Base-by-base conservation (phyloP, 2,113 vertebrate species). In the Catharus minimus region DNA sequence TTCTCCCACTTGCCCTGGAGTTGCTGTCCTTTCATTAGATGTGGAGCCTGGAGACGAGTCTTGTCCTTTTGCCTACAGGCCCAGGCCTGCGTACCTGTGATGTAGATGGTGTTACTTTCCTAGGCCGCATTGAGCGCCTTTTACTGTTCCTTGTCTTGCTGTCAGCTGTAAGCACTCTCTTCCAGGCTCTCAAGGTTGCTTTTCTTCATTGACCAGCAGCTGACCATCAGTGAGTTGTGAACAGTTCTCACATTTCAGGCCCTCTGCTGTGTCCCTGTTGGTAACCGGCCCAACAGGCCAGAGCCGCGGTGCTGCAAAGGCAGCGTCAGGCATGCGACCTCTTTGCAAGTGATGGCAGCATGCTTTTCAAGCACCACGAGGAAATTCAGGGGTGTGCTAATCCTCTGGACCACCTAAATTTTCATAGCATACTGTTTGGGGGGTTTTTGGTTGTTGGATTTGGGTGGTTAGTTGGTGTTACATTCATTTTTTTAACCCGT, bases 141-240 rank as follows among this genome's bases (percentile, higher is more conserved):
- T 67, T 56, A 20, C 46, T 52, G 26, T 12, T 82, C n/a, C 11
- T 66, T 49, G 39, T 56, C 47, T 47, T 71, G 61, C 50, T 82
- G 46, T 22, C 38, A 62, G 47, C 27, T 49, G 36, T 22, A 88
- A 79, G 38, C 38, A 23, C 30, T 47, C n/a, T 88, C 47, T 74
- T 43, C 23, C 5, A 1, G 43, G 43, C 47, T 71, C 12, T 53
- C 18, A 36, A 53, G n/a, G 47, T 13, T 52, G 36, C 19, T 60
- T 39, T 78, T 69, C 61, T 52, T 15, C 30, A 9, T 3, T 74
- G 56, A 26, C 64, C 55, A 38, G 41, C 20, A 46, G 2, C 6
- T 56, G 47, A 21, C 19, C 46, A 23, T 56, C 50, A 24, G 13
- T 3, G 30, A 47, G 20, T 3, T 43, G 30, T 0, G 0, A 43